Evolutionary conservation across 2,888 invertebrate species (phyloP).

Genomic region (Scrobipalpa costella): DNA sequence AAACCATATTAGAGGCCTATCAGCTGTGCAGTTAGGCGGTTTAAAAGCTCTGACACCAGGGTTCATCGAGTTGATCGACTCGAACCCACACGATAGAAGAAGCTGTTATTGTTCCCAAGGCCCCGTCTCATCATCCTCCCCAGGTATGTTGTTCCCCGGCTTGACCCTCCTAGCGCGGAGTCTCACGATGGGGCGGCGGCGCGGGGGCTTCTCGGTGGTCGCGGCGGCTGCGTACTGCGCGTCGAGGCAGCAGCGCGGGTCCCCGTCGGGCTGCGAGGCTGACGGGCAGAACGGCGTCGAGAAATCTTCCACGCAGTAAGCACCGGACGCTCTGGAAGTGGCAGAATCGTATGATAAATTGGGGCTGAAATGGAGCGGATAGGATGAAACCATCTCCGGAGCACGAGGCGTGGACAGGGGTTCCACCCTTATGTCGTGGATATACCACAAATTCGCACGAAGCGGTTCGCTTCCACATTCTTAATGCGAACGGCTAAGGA

Average conservation of each 20-base stretch:
- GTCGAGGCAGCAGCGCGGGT: slow-evolving; percentile 85
- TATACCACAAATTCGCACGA: too few relatives aligned
- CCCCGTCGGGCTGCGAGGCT: slow-evolving; percentile 82
- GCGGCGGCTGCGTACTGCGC: slow-evolving; percentile 68
- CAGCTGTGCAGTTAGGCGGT: too few relatives aligned
- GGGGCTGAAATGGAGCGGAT: not conserved
- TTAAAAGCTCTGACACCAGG: too few relatives aligned
- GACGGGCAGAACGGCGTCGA: slow-evolving; percentile 87
- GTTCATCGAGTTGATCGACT: too few relatives aligned
- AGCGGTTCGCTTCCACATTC: too few relatives aligned
- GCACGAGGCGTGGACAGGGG: too few relatives aligned
- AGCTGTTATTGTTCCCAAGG: slow-evolving; percentile 17
- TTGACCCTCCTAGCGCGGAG: slow-evolving; percentile 47
- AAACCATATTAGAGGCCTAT: too few relatives aligned
- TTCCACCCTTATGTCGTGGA: too few relatives aligned
- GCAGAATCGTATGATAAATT: not conserved
- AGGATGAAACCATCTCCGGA: too few relatives aligned
- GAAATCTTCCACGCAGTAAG: slow-evolving; percentile 84
- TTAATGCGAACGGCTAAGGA: too few relatives aligned
- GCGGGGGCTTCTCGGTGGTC: slow-evolving; percentile 61
- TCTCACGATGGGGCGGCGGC: slow-evolving; percentile 49
- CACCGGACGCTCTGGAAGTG: slow-evolving; percentile 82
- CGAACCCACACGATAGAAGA: not conserved
- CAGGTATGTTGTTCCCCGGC: not conserved
- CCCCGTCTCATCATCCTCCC: slow-evolving; percentile 31